Evolutionary conservation across 2,113 vertebrate genomes (phyloP).

Genomic region (Clarias gariepinus): DNA sequence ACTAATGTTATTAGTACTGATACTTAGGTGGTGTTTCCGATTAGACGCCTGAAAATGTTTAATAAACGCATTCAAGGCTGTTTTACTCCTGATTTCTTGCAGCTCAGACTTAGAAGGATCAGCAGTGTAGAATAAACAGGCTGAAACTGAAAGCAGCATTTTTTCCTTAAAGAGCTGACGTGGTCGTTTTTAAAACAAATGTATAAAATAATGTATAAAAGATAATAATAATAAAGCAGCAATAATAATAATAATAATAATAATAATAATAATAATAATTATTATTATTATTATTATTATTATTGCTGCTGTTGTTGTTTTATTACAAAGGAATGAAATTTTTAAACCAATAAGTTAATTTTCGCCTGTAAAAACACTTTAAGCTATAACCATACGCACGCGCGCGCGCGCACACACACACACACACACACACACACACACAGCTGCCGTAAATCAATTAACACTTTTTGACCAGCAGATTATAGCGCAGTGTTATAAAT

Average conservation of each 20-base stretch:
- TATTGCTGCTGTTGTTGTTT: too few relatives aligned
- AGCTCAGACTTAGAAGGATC: neutral
- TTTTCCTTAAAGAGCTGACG: neutral
- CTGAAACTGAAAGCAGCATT: neutral
- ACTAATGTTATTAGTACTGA: neutral
- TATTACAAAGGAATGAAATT: neutral
- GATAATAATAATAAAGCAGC: too few relatives aligned
- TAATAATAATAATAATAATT: neutral
- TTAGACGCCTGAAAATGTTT: neutral
- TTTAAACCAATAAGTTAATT: neutral
- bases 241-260: neutral
- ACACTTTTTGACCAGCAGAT: constrained; percentile 7
- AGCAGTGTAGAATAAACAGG: neutral
- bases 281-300: neutral
- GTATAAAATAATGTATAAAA: neutral
- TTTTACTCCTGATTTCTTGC: neutral
- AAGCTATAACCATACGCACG: neutral
- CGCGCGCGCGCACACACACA: neutral
- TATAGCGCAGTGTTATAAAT: neutral
- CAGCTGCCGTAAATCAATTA: neutral
- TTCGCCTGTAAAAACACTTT: neutral
- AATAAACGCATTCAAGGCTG: neutral
- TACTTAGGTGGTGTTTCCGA: neutral
- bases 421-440: too few relatives aligned
- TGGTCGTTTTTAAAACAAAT: neutral